Conservation (phyloP, 2,113 vertebrate genomes). For the Misgurnus anguillicaudatus region DNA sequence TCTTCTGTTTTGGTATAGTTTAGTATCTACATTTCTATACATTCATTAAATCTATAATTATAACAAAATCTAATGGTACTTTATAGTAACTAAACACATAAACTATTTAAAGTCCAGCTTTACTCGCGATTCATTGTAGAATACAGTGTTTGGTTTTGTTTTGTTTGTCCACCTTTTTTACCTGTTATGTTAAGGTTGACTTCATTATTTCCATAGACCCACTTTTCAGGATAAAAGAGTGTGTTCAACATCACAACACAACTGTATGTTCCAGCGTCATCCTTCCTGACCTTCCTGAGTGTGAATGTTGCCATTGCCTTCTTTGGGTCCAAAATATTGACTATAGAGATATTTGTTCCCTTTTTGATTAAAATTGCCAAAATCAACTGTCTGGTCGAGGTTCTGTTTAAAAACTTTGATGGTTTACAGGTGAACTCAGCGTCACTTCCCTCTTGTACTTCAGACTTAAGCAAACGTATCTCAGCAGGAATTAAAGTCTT, state of each 20-base stretch:
- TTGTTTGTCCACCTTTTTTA: not conserved
- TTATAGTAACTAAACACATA: no score
- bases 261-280: constrained; percentile 42
- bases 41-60: no score
- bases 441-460: constrained; percentile 15
- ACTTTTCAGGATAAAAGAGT: constrained; percentile 5
- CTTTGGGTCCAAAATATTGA: constrained; percentile 37
- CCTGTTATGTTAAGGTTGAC: constrained; percentile 49
- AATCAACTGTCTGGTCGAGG: not conserved
- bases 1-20: no score
- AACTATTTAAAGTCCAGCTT: no score
- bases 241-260: constrained; percentile 36
- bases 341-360: constrained; percentile 9
- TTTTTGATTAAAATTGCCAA: constrained; percentile 44
- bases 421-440: constrained; percentile 29
- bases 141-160: not conserved
- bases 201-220: constrained; percentile 34
- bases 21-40: no score
- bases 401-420: not conserved
- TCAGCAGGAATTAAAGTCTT: not conserved
- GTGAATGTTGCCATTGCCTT: constrained; percentile 35
- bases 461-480: not conserved
- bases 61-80: no score
- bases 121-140: no score
- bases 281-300: constrained; percentile 23